A percentile compares a stretch with the other conserved stretches of the same genome.
These are phyloP conservation scores for Macroramphosus scolopax DNA, from an alignment of 2,797 vertebrate genomes.

Conservation along the genomic window DNA sequence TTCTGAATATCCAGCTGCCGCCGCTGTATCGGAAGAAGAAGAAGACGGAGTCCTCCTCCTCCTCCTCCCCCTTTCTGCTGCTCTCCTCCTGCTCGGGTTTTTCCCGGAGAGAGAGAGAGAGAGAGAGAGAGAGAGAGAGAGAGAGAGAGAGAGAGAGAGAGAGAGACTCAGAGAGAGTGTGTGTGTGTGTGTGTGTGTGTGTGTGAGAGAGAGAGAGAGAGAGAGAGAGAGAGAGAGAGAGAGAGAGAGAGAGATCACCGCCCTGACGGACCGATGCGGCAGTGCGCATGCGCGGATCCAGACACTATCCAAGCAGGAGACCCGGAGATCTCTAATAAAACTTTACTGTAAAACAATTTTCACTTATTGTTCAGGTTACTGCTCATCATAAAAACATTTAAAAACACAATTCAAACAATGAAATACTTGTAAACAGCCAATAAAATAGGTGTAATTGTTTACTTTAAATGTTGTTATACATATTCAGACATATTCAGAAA, in stretches of 20 bases:
- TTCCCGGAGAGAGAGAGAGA: constrained; percentile 56
- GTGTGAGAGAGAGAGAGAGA: no score
- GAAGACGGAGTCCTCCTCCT: constrained; percentile 41
- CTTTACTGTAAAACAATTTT: no score
- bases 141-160: background rate
- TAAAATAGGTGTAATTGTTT: no score
- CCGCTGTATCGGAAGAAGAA: constrained; percentile 40
- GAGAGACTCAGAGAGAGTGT: no score
- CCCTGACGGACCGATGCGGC: constrained; percentile 32
- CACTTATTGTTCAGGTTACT: no score
- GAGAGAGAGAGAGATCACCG: constrained; percentile 45
- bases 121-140: constrained; percentile 11
- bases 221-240: constrained; percentile 19
- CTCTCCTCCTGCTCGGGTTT: constrained; percentile 61
- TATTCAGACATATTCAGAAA: no score
- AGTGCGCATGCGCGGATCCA: constrained; percentile 57
- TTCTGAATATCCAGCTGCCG: constrained; percentile 15
- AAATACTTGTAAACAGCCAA: no score
- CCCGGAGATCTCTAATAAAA: constrained; percentile 24
- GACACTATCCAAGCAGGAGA: constrained; percentile 8
- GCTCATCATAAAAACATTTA: no score
- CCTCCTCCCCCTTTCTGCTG: constrained; percentile 47
- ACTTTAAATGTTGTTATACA: no score
- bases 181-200: no score
- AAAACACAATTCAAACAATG: no score